These are phyloP conservation scores for Araneus ventricosus DNA, from an alignment of 1,140 invertebrate genomes.

Conservation along the genomic window DNA sequence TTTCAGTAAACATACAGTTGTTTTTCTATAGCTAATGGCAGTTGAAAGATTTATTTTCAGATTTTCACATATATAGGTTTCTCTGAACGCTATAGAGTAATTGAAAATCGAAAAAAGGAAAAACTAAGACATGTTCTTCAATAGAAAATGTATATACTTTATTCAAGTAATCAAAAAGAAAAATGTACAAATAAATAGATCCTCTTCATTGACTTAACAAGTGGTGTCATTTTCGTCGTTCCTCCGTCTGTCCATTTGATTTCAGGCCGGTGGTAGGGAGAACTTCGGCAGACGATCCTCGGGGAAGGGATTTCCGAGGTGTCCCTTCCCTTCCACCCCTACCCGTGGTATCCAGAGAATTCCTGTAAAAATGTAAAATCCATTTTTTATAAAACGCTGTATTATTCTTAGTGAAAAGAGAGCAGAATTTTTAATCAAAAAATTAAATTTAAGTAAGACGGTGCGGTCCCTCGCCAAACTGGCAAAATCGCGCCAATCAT, in stretches of 20 bases:
- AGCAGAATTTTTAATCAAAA: not conserved
- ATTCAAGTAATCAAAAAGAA: not conserved
- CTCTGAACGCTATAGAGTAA: too few relatives aligned
- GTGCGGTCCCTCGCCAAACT: too few relatives aligned
- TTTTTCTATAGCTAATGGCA: too few relatives aligned
- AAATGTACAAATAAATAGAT: constrained; percentile 24
- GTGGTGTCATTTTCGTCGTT: not conserved
- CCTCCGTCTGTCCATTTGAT: not conserved
- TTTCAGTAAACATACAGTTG: too few relatives aligned
- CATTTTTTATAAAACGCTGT: not conserved
- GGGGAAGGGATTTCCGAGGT: not conserved
- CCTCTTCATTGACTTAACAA: not conserved
- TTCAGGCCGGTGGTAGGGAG: not conserved
- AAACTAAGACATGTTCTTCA: not conserved
- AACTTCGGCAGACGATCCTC: not conserved
- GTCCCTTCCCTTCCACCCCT: not conserved
- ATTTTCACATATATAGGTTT: too few relatives aligned
- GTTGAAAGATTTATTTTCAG: too few relatives aligned
- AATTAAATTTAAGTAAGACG: too few relatives aligned
- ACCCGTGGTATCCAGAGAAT: not conserved
- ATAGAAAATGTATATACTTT: not conserved
- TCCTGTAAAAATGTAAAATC: not conserved
- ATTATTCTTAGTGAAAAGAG: not conserved
- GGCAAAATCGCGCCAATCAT: not conserved
- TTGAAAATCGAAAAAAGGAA: not conserved